These are phyloP conservation scores for Augiades crinisus DNA, from an alignment of 2,888 invertebrate genomes.

Conservation along the genomic window DNA sequence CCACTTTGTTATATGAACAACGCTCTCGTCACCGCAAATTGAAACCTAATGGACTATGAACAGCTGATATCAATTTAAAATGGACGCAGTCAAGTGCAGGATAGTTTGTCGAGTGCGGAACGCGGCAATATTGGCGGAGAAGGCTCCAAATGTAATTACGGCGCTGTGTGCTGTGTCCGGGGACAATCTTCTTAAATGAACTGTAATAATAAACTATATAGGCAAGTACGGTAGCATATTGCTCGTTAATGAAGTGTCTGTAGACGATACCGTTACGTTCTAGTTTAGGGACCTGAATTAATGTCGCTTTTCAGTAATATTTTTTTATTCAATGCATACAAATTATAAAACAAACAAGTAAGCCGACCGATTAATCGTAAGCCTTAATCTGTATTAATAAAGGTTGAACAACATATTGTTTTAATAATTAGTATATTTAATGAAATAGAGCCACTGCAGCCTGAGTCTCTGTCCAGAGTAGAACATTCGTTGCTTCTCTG, in stretches of 20 bases:
- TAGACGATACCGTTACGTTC: too few species aligned
- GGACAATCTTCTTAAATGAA: slow-evolving; percentile 40
- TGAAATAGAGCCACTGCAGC: too few species aligned
- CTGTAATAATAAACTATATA: slow-evolving; percentile 1
- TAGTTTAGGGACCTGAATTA: too few species aligned
- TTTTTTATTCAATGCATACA: too few species aligned
- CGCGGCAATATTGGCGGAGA: slow-evolving; percentile 58
- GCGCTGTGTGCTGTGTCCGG: slow-evolving; percentile 49
- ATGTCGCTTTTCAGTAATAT: too few species aligned
- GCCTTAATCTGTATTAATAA: too few species aligned
- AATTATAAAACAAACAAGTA: too few species aligned
- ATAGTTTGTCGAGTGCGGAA: slow-evolving; percentile 41
- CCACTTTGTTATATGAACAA: slow-evolving; percentile 5
- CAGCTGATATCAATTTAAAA: slow-evolving; percentile 18
- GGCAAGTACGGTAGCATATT: background rate
- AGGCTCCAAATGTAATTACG: slow-evolving; percentile 72
- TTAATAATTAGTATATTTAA: too few species aligned
- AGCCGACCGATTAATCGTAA: too few species aligned
- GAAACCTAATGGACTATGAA: slow-evolving; percentile 8
- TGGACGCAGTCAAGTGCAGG: slow-evolving; percentile 32
- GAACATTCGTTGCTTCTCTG: too few species aligned
- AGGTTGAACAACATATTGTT: too few species aligned
- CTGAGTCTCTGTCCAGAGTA: too few species aligned
- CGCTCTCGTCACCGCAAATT: slow-evolving; percentile 8
- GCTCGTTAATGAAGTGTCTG: background rate